A percentile compares a stretch with the other conserved stretches of the same genome.
Conservation (phyloP, 2,888 invertebrate genomes). For the Achlya flavicornis region DNA sequence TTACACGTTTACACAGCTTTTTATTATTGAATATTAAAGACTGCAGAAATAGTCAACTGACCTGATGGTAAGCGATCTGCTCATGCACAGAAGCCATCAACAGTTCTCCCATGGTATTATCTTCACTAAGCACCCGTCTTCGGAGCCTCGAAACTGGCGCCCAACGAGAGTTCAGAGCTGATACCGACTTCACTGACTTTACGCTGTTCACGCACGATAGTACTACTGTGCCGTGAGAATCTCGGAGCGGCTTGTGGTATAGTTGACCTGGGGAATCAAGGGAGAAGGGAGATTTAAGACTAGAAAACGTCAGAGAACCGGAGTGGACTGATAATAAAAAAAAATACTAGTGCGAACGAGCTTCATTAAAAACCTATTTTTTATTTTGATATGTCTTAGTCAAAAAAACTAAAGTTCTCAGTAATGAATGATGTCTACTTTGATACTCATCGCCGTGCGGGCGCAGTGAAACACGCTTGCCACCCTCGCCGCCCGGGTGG, state of each 20-base stretch:
- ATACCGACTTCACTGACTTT: slow-evolving; percentile 92
- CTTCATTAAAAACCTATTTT: no score
- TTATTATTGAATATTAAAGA: no score
- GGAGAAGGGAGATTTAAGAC: background rate
- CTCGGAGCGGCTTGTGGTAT: slow-evolving; percentile 95
- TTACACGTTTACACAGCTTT: no score
- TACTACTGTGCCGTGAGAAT: slow-evolving; percentile 95
- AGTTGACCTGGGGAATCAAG: slow-evolving; percentile 86
- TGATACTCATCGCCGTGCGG: no score
- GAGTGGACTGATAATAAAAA: no score
- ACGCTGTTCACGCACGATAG: slow-evolving; percentile 92
- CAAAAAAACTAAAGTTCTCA: no score
- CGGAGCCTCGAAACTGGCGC: slow-evolving; percentile 93
- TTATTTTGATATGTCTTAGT: no score
- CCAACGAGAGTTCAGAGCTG: slow-evolving; percentile 97
- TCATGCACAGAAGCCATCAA: slow-evolving; percentile 94
- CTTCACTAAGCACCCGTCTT: slow-evolving; percentile 89
- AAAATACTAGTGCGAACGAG: no score
- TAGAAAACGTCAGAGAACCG: background rate
- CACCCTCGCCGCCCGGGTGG: no score
- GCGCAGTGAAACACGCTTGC: no score
- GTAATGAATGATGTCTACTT: no score
- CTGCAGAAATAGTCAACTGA: slow-evolving; percentile 30
- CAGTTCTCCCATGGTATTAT: slow-evolving; percentile 91
- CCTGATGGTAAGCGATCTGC: slow-evolving; percentile 86